phyloP scores from a whole-genome alignment of 35 echinoderm and acorn worm species.

The Apostichopus parvimensis region DNA sequence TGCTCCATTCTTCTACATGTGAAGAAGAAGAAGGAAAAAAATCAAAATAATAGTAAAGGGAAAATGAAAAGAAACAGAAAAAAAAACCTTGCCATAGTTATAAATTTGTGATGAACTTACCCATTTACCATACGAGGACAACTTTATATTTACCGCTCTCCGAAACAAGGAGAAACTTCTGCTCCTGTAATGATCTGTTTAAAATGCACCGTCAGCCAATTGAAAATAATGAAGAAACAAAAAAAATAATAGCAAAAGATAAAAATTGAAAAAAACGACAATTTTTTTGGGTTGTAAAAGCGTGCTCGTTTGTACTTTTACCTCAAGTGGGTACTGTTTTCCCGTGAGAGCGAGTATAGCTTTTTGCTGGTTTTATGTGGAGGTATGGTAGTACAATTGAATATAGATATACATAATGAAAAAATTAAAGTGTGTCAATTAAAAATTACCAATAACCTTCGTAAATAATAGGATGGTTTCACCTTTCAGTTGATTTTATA shows the following conservation, averaged over 20 bases:
- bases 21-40: neutral
- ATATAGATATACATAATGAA: neutral
- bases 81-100: constrained; percentile 18
- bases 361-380: neutral
- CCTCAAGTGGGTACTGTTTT: neutral
- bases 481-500: neutral
- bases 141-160: neutral
- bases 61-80: neutral
- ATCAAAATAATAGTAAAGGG: no score
- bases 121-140: neutral
- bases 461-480: neutral
- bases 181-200: neutral
- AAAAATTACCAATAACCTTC: neutral
- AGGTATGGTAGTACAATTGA: neutral
- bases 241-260: neutral
- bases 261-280: neutral
- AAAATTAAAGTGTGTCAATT: neutral
- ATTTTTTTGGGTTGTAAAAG: neutral
- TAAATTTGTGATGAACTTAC: constrained; percentile 18
- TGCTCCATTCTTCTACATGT: neutral
- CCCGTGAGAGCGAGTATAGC: neutral
- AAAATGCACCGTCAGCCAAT: neutral
- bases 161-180: neutral
- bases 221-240: neutral
- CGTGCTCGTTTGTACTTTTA: neutral